Evolutionary conservation across 2,113 vertebrate genomes (phyloP), one percentile per base, ranked within the genome.

Genomic region (Gadus chalcogrammus): DNA sequence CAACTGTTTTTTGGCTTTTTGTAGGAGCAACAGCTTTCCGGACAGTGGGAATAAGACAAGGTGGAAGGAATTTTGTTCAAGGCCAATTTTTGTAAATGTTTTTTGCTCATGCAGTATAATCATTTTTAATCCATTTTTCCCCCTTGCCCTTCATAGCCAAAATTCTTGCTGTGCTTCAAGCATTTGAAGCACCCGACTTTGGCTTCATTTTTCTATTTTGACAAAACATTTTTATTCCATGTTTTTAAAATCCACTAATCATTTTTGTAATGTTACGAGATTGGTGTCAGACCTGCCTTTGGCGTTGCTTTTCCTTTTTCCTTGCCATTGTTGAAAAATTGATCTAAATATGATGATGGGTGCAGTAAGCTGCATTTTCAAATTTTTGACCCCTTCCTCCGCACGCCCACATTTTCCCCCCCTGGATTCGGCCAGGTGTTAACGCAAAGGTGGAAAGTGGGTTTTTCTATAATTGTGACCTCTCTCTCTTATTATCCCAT

Each of bases 201-300:
- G 96, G 96, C 96, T 96, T 94, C 94, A 95, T 82, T 91, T 96
- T 94, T 95, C 94, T 95, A 94, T 95, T 97, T 95, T 94, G 93
- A 92, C 93, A 92, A 93, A 88, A 85, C 93, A 94, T 94, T 94
- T 97, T 96, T 96, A 93, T 95, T 95, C 94, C 94, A 95, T 95
- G 94, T 95, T 93, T 93, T 95, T 93, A 90, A 79, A 85, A 80
- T 93, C 96, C 95, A 80, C 92, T 91, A 94, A 92, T 93, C 95
- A 90, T 97, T 98, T 99, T 98, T 95, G 42, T 48, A 94, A 94
- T 95, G 93, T 97, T 95, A 94, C 92, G 79, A 88, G 83, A 90
- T 87, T 82, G 85, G 71, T 87, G 80, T 88, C 76, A 85, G 90
- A 92, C 90, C 89, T 89, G 85, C 91, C 93, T 93, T 93, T 90